phyloP scores from a whole-genome alignment of 1,140 invertebrate species.

The Calephelis nemesis region DNA sequence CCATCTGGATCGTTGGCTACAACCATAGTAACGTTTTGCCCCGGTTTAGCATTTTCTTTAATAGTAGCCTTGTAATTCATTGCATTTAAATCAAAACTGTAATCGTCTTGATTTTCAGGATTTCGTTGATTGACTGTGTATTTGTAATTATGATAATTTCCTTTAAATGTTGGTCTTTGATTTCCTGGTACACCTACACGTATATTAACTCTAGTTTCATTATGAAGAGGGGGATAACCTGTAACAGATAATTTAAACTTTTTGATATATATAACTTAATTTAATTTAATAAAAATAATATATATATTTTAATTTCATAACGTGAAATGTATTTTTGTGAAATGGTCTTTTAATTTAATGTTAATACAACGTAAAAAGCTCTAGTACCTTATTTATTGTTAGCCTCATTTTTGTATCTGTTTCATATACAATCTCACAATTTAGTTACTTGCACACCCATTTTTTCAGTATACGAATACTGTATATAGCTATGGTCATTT shows the following conservation, averaged over 20 bases:
- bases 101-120: slow-evolving; percentile 61
- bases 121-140: slow-evolving; percentile 52
- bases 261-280: too few relatives aligned
- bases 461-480: too few relatives aligned
- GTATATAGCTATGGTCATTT: too few relatives aligned
- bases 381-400: too few relatives aligned
- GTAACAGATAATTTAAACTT: not conserved
- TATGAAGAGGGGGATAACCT: slow-evolving; percentile 81
- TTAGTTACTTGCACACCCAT: too few relatives aligned
- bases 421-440: too few relatives aligned
- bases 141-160: slow-evolving; percentile 82
- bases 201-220: slow-evolving; percentile 83
- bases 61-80: slow-evolving; percentile 85
- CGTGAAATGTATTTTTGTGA: too few relatives aligned
- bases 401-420: too few relatives aligned
- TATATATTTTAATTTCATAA: too few relatives aligned
- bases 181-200: slow-evolving; percentile 88
- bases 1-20: slow-evolving; percentile 88
- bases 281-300: too few relatives aligned
- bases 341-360: too few relatives aligned
- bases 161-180: slow-evolving; percentile 87
- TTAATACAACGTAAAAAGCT: too few relatives aligned
- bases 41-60: slow-evolving; percentile 84
- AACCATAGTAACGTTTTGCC: slow-evolving; percentile 85
- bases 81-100: slow-evolving; percentile 77